Evolutionary conservation across 1,140 invertebrate species (phyloP).

Genomic region (Orius insidiosus): DNA sequence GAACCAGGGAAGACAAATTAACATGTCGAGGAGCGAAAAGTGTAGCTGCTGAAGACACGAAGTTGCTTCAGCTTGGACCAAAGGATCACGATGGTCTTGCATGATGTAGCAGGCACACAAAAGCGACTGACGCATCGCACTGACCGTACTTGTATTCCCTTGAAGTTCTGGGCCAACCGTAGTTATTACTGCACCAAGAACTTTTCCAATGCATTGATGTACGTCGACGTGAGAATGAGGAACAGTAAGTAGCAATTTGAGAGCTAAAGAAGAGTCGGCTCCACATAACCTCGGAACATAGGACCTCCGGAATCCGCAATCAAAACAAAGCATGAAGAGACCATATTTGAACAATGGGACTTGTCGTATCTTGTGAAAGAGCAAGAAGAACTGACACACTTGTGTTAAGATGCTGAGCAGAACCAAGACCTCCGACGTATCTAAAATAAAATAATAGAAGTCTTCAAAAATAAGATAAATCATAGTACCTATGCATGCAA

Average conservation of each 20-base stretch:
- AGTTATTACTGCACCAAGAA: constrained; percentile 86
- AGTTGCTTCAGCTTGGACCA: constrained; percentile 79
- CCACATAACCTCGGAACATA: constrained; percentile 94
- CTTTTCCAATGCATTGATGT: constrained; percentile 85
- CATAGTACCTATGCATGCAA: constrained; percentile 52
- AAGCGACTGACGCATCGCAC: constrained; percentile 58
- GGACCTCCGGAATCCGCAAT: constrained; percentile 96
- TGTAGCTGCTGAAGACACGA: constrained; percentile 93
- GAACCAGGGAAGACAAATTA: constrained; percentile 81
- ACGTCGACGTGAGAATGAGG: constrained; percentile 82
- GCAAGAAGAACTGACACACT: constrained; percentile 87
- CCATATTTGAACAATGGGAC: constrained; percentile 89
- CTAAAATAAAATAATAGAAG: background rate
- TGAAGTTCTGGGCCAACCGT: constrained; percentile 94
- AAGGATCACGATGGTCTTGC: constrained; percentile 72
- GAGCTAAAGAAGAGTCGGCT: constrained; percentile 76
- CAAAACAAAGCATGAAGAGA: constrained; percentile 83
- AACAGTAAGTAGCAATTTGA: constrained; percentile 78
- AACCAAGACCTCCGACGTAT: constrained; percentile 79
- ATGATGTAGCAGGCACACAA: constrained; percentile 81
- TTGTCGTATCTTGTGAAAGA: constrained; percentile 79
- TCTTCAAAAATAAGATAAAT: constrained; percentile 24
- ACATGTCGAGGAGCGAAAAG: constrained; percentile 91
- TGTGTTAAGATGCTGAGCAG: constrained; percentile 79
- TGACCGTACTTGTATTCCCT: constrained; percentile 51